Percentiles rank a stretch among this genome's conserved stretches.
Evolutionary conservation across 2,113 vertebrate genomes (phyloP).

Genomic region (Centropus bengalensis): DNA sequence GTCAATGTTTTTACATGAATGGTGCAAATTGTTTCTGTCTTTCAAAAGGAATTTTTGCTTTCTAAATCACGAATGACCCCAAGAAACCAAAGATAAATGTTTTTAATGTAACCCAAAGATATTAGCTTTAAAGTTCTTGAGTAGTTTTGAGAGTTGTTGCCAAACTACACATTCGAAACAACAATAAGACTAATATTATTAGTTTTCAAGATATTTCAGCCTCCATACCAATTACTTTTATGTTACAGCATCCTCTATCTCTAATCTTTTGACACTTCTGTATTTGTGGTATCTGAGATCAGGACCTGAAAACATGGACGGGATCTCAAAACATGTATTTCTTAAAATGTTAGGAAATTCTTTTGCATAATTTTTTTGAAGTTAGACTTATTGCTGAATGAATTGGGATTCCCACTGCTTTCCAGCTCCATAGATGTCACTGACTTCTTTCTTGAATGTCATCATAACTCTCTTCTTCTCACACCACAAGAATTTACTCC

Average conservation of each 20-base stretch:
- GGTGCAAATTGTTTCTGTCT: not conserved
- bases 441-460: not conserved
- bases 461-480: not conserved
- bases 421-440: not conserved
- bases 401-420: not conserved
- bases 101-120: not conserved
- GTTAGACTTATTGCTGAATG: not conserved
- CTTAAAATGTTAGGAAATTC: not conserved
- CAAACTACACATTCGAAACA: not conserved
- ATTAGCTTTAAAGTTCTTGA: not conserved
- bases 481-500: not conserved
- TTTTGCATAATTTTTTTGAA: not conserved
- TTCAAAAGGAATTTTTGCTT: not conserved
- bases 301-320: not conserved
- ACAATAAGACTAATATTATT: not conserved
- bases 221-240: not conserved
- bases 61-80: not conserved
- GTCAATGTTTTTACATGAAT: not conserved
- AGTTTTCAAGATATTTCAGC: not conserved
- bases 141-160: not conserved
- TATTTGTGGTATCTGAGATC: not conserved
- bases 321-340: not conserved
- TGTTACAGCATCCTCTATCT: not conserved
- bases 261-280: not conserved
- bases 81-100: not conserved